phyloP scores from a whole-genome alignment of 2,113 vertebrate genomes.

The Ceyx cyanopectus region DNA sequence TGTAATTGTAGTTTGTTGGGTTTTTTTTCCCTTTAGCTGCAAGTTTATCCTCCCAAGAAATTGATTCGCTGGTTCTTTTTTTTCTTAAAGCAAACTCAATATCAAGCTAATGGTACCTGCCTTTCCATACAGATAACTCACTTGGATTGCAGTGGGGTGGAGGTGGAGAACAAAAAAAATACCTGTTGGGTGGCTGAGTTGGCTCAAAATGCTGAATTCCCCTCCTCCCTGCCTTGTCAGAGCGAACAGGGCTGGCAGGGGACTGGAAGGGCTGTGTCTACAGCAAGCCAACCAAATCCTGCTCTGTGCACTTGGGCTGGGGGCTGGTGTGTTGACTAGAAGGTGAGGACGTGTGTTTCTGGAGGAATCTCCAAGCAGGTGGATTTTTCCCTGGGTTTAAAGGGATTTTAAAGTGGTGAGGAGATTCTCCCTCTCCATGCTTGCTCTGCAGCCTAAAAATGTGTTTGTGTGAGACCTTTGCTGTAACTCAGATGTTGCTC shows the following conservation, averaged over 20 bases:
- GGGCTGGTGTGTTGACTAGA: background rate
- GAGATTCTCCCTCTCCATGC: background rate
- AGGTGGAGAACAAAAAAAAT: background rate
- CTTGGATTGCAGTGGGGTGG: background rate
- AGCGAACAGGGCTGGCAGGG: background rate
- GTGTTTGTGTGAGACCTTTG: rapidly evolving
- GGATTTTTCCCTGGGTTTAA: background rate
- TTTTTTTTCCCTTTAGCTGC: slow-evolving; percentile 58
- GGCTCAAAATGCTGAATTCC: background rate
- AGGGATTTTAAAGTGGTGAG: background rate
- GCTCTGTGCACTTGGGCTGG: rapidly evolving
- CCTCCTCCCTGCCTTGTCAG: background rate
- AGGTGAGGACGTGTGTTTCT: background rate
- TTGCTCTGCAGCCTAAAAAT: rapidly evolving
- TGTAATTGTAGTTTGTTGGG: slow-evolving; percentile 72
- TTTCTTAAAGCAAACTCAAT: slow-evolving; percentile 48
- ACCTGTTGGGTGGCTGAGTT: background rate
- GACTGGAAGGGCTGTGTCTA: background rate
- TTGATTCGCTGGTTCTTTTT: slow-evolving; percentile 62
- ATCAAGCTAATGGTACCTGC: slow-evolving; percentile 2
- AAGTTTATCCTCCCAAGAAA: slow-evolving; percentile 74
- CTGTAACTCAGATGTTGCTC: background rate
- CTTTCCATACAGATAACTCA: background rate
- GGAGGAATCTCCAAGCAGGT: background rate
- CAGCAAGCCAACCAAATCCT: background rate